A percentile compares a stretch with the other conserved stretches of the same genome.
These are phyloP conservation scores for Sarcophaga subvicina DNA, from an alignment of 2,888 invertebrate genomes.

Conservation along the genomic window DNA sequence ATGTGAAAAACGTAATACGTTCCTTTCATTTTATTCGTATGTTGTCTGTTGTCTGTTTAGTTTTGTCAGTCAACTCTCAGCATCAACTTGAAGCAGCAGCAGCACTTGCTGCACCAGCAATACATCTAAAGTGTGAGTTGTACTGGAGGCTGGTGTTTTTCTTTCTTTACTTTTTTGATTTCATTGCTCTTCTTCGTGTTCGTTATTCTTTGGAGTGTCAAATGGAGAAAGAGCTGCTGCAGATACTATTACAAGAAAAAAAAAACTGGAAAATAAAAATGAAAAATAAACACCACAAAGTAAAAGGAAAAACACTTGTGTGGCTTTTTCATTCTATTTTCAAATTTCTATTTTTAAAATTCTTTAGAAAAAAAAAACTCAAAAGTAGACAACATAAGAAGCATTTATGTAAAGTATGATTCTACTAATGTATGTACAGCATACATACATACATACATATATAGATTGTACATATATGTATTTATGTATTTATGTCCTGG, in stretches of 20 bases:
- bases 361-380: background rate
- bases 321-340: constrained; percentile 36
- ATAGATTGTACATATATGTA: no score
- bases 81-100: background rate
- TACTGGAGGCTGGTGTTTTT: constrained; percentile 47
- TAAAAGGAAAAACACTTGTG: constrained; percentile 63
- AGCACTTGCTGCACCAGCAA: constrained; percentile 19
- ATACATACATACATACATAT: no score
- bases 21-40: background rate
- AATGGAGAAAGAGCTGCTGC: background rate
- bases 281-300: constrained; percentile 15
- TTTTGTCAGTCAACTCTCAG: constrained; percentile 23
- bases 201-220: constrained; percentile 46
- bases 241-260: background rate
- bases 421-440: background rate
- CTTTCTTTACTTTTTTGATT: background rate
- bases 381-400: constrained; percentile 5
- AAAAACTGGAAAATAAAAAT: background rate
- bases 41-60: constrained; percentile 5
- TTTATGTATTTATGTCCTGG: background rate
- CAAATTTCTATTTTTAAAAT: constrained; percentile 56
- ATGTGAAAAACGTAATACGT: background rate
- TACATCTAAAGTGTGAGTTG: constrained; percentile 5
- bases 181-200: background rate
- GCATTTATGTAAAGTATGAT: constrained; percentile 50